These are phyloP conservation scores for Microplitis demolitor DNA, from an alignment of 1,140 invertebrate species.

Conservation along the genomic window DNA sequence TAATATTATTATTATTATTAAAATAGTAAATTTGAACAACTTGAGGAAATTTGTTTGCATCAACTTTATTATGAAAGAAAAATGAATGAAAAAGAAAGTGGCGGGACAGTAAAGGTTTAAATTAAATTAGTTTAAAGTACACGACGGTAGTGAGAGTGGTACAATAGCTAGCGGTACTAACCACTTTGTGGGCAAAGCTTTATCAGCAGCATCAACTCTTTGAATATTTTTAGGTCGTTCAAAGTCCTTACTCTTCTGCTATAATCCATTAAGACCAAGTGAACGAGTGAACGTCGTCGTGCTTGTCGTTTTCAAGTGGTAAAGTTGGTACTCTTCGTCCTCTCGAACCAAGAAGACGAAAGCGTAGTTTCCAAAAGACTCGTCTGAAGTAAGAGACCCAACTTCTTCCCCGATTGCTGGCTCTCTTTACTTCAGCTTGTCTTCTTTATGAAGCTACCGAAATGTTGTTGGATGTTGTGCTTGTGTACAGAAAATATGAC, in stretches of 20 bases:
- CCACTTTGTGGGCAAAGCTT: not conserved
- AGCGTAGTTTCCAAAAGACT: not conserved
- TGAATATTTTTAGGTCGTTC: constrained; percentile 26
- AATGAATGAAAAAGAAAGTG: too few species aligned
- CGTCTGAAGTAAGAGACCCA: not conserved
- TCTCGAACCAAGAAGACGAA: too few species aligned
- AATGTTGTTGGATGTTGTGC: not conserved
- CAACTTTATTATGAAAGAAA: too few species aligned
- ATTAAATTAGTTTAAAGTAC: constrained; percentile 7
- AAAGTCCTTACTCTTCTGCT: constrained; percentile 26
- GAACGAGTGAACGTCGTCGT: constrained; percentile 6
- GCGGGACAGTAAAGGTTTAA: not conserved
- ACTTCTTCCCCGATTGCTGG: too few species aligned
- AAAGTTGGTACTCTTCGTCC: constrained; percentile 13
- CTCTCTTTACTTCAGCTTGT: not conserved
- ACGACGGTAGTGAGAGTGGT: not conserved
- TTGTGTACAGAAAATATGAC: not conserved
- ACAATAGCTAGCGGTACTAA: not conserved
- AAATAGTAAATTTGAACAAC: too few species aligned
- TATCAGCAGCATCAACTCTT: not conserved
- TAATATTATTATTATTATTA: too few species aligned
- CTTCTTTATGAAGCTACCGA: not conserved
- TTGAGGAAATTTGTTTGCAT: too few species aligned
- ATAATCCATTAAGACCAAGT: constrained; percentile 36
- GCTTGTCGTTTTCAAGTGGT: constrained; percentile 5